Conservation (phyloP, 2,113 vertebrate species). For the Peromyscus polionotus region DNA sequence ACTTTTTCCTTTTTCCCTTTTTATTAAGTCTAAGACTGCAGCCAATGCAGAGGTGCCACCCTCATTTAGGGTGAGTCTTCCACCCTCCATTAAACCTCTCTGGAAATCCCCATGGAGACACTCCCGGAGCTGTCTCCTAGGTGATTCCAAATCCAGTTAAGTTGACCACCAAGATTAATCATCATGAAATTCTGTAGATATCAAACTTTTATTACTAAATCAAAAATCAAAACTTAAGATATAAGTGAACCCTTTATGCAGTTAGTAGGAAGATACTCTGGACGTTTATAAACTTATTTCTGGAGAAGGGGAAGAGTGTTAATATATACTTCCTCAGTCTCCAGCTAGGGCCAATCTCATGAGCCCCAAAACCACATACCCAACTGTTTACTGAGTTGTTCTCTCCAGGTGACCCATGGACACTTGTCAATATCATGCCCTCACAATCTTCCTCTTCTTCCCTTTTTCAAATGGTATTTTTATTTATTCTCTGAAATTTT, state of each 20-base stretch:
- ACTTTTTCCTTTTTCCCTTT: not conserved
- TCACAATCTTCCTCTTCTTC: not conserved
- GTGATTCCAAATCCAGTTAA: not conserved
- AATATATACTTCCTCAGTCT: not conserved
- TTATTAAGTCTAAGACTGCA: not conserved
- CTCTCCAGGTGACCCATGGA: not conserved
- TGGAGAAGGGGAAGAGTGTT: not conserved
- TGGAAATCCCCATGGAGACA: not conserved
- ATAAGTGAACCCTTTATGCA: not conserved
- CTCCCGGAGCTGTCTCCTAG: not conserved
- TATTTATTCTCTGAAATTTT: not conserved
- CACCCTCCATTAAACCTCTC: not conserved
- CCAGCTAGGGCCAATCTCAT: not conserved
- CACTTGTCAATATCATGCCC: not conserved
- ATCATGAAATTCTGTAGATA: not conserved
- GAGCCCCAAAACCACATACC: not conserved
- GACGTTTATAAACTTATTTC: conserved; percentile 1
- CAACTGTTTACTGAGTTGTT: not conserved
- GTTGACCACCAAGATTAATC: not conserved
- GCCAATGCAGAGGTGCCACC: not conserved
- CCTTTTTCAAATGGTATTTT: not conserved
- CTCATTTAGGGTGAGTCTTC: not conserved
- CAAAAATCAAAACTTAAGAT: not conserved
- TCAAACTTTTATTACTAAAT: conserved; percentile 20
- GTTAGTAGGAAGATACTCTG: not conserved